phyloP scores from a whole-genome alignment of 2,888 invertebrate genomes.

The Charanyca ferruginea region DNA sequence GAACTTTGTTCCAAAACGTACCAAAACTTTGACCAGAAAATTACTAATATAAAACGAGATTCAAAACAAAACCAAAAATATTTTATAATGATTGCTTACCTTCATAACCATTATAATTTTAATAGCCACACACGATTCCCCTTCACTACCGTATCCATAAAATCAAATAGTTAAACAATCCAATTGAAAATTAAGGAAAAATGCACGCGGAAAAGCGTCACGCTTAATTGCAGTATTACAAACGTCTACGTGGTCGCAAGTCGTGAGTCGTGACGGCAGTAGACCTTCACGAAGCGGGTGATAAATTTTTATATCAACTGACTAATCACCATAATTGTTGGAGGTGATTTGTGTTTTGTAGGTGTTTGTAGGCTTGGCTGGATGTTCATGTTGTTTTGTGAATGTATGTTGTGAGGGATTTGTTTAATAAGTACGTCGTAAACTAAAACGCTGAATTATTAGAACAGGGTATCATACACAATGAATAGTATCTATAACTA shows the following conservation, averaged over 20 bases:
- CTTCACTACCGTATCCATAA: conserved; percentile 49
- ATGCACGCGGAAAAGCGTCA: conserved; percentile 53
- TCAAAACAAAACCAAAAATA: background rate
- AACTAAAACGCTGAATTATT: no score
- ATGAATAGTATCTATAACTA: no score
- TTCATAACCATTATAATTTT: background rate
- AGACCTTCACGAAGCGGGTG: conserved; percentile 58
- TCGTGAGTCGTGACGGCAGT: conserved; percentile 59
- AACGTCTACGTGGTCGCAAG: conserved; percentile 27
- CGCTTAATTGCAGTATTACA: conserved; percentile 32
- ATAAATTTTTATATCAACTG: conserved; percentile 58
- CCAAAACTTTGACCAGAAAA: background rate
- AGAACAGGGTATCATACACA: no score
- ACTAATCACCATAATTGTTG: conserved; percentile 42
- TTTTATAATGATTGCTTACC: background rate
- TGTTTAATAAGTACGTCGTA: no score
- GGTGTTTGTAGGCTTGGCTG: background rate
- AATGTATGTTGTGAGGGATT: background rate
- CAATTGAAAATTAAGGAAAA: conserved; percentile 59
- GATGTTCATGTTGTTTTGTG: conserved; percentile 1
- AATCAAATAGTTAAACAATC: conserved; percentile 45
- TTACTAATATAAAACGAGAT: background rate
- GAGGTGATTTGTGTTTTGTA: conserved; percentile 38
- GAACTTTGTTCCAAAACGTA: no score
- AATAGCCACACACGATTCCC: conserved; percentile 30